A percentile compares a stretch with the other conserved stretches of the same genome.
Evolutionary conservation across 2,888 invertebrate species (phyloP).

Genomic region (Liodrosophila aerea): DNA sequence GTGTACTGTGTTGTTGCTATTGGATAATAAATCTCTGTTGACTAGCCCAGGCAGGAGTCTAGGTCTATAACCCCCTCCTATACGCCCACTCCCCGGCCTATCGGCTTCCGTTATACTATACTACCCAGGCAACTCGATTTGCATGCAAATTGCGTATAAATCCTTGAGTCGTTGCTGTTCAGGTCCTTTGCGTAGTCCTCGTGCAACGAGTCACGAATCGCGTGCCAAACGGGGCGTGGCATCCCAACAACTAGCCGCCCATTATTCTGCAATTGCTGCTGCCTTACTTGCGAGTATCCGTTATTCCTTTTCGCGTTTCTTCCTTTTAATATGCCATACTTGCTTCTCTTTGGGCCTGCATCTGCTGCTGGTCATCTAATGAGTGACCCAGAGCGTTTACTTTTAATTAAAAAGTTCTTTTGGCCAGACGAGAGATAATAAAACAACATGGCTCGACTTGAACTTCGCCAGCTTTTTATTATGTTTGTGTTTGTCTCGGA

Average conservation of each 20-base stretch:
- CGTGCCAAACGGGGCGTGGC: slow-evolving; percentile 9
- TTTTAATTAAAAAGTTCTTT: slow-evolving; percentile 53
- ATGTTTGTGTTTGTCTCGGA: no score
- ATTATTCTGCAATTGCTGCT: slow-evolving; percentile 9
- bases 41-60: slow-evolving; percentile 10
- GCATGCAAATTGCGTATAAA: slow-evolving; percentile 67
- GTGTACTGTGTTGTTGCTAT: slow-evolving; percentile 6
- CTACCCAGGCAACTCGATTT: slow-evolving; percentile 55
- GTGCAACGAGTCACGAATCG: slow-evolving; percentile 7
- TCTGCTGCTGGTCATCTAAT: slow-evolving; percentile 18
- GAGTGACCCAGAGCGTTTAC: slow-evolving; percentile 41
- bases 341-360: slow-evolving; percentile 3
- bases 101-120: slow-evolving; percentile 2
- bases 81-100: background rate
- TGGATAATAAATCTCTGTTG: slow-evolving; percentile 42
- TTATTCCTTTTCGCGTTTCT: slow-evolving; percentile 9
- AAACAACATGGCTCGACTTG: background rate
- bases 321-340: background rate
- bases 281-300: slow-evolving; percentile 2
- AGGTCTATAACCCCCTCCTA: background rate
- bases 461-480: no score
- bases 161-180: slow-evolving; percentile 48
- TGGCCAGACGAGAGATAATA: slow-evolving; percentile 1
- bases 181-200: background rate
- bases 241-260: slow-evolving; percentile 1